A percentile compares a stretch with the other conserved stretches of the same genome.
Evolutionary conservation across 2,797 vertebrate species (phyloP).

Genomic region (Sebastes oblongus): DNA sequence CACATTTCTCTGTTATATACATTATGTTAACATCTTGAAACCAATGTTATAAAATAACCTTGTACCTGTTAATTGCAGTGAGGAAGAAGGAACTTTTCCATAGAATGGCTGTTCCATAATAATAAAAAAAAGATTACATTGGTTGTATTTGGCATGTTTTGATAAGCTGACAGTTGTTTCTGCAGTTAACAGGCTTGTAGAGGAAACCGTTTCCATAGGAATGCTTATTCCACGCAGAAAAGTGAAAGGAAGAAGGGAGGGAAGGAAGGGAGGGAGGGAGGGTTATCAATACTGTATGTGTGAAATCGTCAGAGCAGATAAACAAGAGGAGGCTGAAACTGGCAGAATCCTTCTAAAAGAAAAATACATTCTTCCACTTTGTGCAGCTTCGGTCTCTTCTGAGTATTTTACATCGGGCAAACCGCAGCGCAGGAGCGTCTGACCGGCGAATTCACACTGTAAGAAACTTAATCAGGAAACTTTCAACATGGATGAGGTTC

Average conservation of each 20-base stretch:
- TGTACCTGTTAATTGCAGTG: constrained; percentile 77
- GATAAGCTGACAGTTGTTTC: constrained; percentile 45
- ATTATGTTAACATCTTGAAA: constrained; percentile 76
- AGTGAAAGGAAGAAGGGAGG: not conserved
- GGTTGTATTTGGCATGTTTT: constrained; percentile 78
- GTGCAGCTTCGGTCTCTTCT: constrained; percentile 56
- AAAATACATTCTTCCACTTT: constrained; percentile 51
- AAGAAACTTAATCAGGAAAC: not conserved
- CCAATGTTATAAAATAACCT: constrained; percentile 69
- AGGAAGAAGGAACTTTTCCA: constrained; percentile 65
- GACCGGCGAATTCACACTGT: constrained; percentile 17
- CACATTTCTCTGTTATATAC: constrained; percentile 86
- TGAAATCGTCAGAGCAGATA: constrained; percentile 33
- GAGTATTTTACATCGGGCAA: constrained; percentile 43
- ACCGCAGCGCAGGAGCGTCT: constrained; percentile 57
- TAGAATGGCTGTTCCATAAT: constrained; percentile 73
- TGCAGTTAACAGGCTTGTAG: constrained; percentile 38
- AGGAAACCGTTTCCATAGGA: constrained; percentile 67
- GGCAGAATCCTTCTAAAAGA: constrained; percentile 25
- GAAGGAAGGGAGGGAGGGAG: not conserved
- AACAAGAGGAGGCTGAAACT: constrained; percentile 21
- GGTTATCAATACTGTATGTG: constrained; percentile 31
- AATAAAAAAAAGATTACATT: constrained; percentile 41
- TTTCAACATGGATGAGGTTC: not conserved
- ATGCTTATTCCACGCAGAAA: constrained; percentile 64